Percentiles rank a stretch among this genome's conserved stretches.
Evolutionary conservation across 2,113 vertebrate species (phyloP).

Genomic region (Crotalus viridis): DNA sequence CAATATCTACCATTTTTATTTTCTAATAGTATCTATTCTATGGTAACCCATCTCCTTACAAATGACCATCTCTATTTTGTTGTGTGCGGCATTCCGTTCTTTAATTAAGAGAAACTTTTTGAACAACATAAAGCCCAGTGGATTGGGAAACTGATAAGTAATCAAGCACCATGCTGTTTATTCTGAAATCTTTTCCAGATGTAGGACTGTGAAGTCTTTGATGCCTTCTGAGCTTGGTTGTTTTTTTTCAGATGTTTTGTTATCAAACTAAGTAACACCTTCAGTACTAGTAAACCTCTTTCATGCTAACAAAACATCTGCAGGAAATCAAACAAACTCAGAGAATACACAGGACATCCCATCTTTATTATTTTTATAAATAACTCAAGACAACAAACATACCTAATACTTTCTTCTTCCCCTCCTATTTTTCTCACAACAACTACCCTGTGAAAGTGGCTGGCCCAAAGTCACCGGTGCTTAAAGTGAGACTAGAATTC

Average conservation of each 20-base stretch:
- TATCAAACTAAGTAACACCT: not conserved
- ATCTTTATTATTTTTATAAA: not conserved
- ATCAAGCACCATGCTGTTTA: not conserved
- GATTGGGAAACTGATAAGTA: not conserved
- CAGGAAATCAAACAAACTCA: no score
- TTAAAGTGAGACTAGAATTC: not conserved
- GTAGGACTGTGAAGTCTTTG: not conserved
- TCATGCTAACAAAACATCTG: not conserved
- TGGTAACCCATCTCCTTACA: no score
- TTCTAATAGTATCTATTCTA: no score
- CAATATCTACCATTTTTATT: no score
- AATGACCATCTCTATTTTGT: no score
- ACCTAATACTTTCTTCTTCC: not conserved
- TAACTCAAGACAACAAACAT: not conserved
- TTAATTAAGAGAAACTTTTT: not conserved
- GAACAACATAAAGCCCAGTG: not conserved
- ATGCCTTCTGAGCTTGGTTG: not conserved
- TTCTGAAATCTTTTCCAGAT: not conserved
- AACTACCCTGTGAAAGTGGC: not conserved
- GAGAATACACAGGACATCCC: not conserved
- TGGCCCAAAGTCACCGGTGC: not conserved
- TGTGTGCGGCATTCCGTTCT: no score
- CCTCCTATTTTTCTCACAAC: not conserved
- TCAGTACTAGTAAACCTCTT: not conserved
- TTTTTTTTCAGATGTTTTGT: not conserved